These are phyloP conservation scores for Psittacus erithacus DNA, from an alignment of 2,113 vertebrate genomes.

Conservation along the genomic window DNA sequence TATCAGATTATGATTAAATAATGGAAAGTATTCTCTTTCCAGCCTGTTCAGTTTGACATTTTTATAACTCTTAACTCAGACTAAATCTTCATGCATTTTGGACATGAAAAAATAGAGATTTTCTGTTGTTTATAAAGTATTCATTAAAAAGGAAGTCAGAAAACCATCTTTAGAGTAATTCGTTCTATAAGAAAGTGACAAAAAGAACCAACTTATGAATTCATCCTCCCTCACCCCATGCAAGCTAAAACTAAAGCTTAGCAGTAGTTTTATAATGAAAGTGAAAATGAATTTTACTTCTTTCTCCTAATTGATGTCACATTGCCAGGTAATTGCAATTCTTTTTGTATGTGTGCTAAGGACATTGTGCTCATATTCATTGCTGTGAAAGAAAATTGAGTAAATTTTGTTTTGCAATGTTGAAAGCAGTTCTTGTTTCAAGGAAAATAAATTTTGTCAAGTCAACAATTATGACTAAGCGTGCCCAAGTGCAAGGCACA, in stretches of 20 bases:
- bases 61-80: neutral
- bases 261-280: neutral
- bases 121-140: neutral
- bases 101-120: neutral
- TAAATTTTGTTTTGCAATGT: neutral
- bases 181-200: neutral
- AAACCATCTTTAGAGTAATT: neutral
- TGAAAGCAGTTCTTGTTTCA: neutral
- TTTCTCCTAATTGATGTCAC: neutral
- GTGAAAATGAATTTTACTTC: neutral
- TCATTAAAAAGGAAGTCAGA: neutral
- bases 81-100: neutral
- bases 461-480: neutral
- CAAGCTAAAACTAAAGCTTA: neutral
- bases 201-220: neutral
- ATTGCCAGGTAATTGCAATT: neutral
- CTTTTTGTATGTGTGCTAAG: neutral
- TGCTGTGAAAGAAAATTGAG: neutral
- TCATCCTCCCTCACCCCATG: fast-evolving
- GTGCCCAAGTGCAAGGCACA: neutral
- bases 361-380: neutral
- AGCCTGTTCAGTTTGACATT: neutral
- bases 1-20: neutral
- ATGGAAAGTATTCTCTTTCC: neutral
- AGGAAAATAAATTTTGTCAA: neutral